Evolutionary conservation across 2,113 vertebrate genomes (phyloP).

Genomic region (Rhegmatorhina hoffmannsi): DNA sequence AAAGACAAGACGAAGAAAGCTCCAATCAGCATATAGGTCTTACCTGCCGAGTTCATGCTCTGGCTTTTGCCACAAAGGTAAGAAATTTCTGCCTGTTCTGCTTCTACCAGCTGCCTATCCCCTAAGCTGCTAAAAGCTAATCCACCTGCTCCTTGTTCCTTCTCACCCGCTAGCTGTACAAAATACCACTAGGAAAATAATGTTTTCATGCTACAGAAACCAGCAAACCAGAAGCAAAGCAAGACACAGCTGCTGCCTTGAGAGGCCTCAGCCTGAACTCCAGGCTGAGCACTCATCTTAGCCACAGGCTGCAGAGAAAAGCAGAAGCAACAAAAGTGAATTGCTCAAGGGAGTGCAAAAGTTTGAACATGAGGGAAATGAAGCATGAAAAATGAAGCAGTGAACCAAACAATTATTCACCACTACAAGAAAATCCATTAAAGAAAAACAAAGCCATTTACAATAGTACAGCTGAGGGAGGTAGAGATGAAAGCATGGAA

Average conservation of each 20-base stretch:
- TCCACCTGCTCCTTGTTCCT: constrained; percentile 5
- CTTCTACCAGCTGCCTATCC: not conserved
- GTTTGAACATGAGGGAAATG: constrained; percentile 65
- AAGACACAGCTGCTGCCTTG: constrained; percentile 49
- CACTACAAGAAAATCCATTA: constrained; percentile 69
- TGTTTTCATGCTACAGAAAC: constrained; percentile 19
- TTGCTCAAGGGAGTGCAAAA: constrained; percentile 65
- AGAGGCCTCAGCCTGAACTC: constrained; percentile 39
- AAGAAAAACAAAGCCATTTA: constrained; percentile 63
- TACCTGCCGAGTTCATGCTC: not conserved
- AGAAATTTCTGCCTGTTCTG: not conserved
- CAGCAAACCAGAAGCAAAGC: constrained; percentile 53
- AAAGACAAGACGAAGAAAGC: not conserved
- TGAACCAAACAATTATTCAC: constrained; percentile 71
- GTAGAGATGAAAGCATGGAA: constrained; percentile 47
- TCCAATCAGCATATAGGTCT: not conserved
- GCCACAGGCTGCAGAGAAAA: constrained; percentile 52
- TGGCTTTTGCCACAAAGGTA: not conserved
- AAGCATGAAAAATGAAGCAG: constrained; percentile 60
- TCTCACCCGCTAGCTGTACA: not conserved
- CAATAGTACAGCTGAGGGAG: constrained; percentile 43
- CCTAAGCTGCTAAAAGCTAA: not conserved
- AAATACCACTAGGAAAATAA: constrained; percentile 17
- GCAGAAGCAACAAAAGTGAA: constrained; percentile 53
- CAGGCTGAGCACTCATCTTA: not conserved